These are phyloP conservation scores for Gallinago solitaria DNA, from an alignment of 2,797 vertebrate species.

Conservation along the genomic window DNA sequence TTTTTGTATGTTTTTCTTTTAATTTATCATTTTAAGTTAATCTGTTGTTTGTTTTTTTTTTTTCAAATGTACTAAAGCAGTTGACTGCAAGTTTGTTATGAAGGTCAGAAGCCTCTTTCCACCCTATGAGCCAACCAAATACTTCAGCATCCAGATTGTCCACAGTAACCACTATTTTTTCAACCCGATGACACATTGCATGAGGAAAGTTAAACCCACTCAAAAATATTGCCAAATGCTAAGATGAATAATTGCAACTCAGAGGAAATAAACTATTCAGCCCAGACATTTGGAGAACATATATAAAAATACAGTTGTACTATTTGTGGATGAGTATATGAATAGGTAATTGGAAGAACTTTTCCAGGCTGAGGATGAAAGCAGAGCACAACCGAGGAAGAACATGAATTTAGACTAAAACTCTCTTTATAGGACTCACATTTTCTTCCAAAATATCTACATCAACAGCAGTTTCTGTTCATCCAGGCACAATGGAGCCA, in stretches of 20 bases:
- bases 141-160: not conserved
- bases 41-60: not conserved
- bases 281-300: slow-evolving; percentile 34
- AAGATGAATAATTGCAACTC: slow-evolving; percentile 19
- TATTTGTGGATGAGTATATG: slow-evolving; percentile 22
- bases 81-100: not conserved
- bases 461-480: slow-evolving; percentile 1
- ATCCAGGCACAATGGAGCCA: not conserved
- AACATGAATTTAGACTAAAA: not conserved
- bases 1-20: not conserved
- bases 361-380: not conserved
- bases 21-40: not conserved
- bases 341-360: slow-evolving; percentile 48
- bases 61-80: not conserved
- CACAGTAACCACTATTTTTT: not conserved
- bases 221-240: slow-evolving; percentile 35
- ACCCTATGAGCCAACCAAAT: not conserved
- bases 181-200: not conserved
- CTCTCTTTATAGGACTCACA: not conserved
- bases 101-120: not conserved
- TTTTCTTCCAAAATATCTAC: not conserved
- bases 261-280: slow-evolving; percentile 56
- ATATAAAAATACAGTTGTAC: slow-evolving; percentile 34
- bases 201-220: not conserved
- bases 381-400: not conserved